A percentile compares a stretch with the other conserved stretches of the same genome.
phyloP scores from a whole-genome alignment of 2,888 invertebrate species.

The Drosophila meridiana region DNA sequence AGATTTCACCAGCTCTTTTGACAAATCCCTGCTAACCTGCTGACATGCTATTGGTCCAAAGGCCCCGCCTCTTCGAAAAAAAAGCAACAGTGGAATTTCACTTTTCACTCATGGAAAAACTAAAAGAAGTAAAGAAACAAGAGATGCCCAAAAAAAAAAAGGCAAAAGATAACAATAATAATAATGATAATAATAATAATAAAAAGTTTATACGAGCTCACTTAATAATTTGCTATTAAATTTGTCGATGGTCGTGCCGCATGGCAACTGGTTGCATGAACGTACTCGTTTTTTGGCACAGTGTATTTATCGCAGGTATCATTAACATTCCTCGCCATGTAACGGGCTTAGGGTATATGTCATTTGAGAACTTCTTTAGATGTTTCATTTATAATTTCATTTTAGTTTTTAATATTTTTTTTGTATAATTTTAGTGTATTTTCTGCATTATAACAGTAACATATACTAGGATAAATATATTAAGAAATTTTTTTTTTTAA shows the following conservation, averaged over 20 bases:
- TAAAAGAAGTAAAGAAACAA: slow-evolving; percentile 23
- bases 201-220: slow-evolving; percentile 54
- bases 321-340: neutral
- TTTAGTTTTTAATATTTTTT: accelerated
- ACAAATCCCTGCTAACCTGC: slow-evolving; percentile 78
- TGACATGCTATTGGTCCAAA: slow-evolving; percentile 66
- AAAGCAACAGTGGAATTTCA: slow-evolving; percentile 62
- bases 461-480: too few relatives aligned
- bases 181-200: slow-evolving; percentile 44
- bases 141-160: slow-evolving; percentile 32
- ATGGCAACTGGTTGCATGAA: slow-evolving; percentile 61
- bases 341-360: neutral
- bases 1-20: slow-evolving; percentile 68
- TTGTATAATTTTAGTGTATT: neutral
- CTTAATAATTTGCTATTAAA: slow-evolving; percentile 73
- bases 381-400: neutral
- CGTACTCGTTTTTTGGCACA: slow-evolving; percentile 12
- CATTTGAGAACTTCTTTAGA: too few relatives aligned
- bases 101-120: slow-evolving; percentile 70
- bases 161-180: slow-evolving; percentile 37
- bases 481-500: too few relatives aligned
- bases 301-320: slow-evolving; percentile 23
- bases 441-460: neutral
- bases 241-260: slow-evolving; percentile 44
- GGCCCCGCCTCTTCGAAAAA: slow-evolving; percentile 33